Percentiles rank a stretch among this genome's conserved stretches.
phyloP scores from a whole-genome alignment of 2,888 invertebrate species.

The Eurytoma adleriae region DNA sequence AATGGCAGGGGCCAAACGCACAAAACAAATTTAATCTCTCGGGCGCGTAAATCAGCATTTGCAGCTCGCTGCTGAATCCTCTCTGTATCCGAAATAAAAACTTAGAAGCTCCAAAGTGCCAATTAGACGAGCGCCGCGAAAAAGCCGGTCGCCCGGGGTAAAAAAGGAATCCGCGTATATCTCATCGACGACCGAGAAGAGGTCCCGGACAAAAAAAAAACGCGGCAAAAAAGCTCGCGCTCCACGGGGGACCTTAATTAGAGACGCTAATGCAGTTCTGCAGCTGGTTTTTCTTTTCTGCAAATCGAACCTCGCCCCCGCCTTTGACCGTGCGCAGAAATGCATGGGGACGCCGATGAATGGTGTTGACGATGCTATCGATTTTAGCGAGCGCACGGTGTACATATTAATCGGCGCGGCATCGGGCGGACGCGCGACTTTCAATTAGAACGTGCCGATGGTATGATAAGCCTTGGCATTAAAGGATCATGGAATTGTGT shows the following conservation, averaged over 20 bases:
- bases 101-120: background rate
- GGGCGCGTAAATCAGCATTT: background rate
- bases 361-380: background rate
- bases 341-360: background rate
- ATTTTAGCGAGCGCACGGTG: background rate
- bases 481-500: background rate
- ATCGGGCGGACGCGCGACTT: background rate
- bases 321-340: no score
- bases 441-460: background rate
- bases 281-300: no score
- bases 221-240: no score
- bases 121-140: conserved; percentile 2
- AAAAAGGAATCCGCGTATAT: no score
- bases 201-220: no score
- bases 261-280: no score
- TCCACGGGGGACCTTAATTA: no score
- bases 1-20: no score
- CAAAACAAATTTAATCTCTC: background rate
- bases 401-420: background rate
- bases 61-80: background rate
- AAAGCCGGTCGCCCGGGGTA: background rate
- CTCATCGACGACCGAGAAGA: background rate
- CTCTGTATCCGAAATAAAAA: background rate
- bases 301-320: no score
- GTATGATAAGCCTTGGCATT: background rate